These are phyloP conservation scores for Peromyscus polionotus DNA, from an alignment of 2,113 vertebrate species.

Conservation along the genomic window DNA sequence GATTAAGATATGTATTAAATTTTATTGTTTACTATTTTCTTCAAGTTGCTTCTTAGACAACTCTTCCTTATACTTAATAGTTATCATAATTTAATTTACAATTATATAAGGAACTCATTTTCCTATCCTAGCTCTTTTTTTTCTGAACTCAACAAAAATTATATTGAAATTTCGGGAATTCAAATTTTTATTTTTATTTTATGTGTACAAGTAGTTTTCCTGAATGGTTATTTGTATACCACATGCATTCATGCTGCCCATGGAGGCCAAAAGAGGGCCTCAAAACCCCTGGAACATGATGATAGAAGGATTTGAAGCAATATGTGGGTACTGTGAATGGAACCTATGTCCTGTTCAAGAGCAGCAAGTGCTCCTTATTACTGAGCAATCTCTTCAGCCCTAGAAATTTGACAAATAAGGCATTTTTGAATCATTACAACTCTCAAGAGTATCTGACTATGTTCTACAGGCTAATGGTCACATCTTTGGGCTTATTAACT, in stretches of 20 bases:
- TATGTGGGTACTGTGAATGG: not conserved
- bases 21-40: not conserved
- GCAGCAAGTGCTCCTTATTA: not conserved
- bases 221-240: not conserved
- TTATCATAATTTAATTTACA: constrained; percentile 46
- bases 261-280: not conserved
- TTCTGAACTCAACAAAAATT: not conserved
- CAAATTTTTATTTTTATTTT: not conserved
- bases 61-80: constrained; percentile 3
- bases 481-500: not conserved
- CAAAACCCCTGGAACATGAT: not conserved
- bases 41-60: constrained; percentile 38
- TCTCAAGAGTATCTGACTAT: not conserved
- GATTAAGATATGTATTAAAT: constrained; percentile 18
- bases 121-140: not conserved
- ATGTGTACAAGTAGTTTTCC: not conserved
- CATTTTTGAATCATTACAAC: not conserved
- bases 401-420: not conserved
- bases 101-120: not conserved
- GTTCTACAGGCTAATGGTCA: not conserved
- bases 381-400: not conserved
- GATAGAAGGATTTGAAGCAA: not conserved
- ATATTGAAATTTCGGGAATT: not conserved
- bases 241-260: not conserved
- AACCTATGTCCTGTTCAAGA: not conserved